These are phyloP conservation scores for Parasteatoda tepidariorum DNA, from an alignment of 1,140 invertebrate genomes.

Conservation along the genomic window DNA sequence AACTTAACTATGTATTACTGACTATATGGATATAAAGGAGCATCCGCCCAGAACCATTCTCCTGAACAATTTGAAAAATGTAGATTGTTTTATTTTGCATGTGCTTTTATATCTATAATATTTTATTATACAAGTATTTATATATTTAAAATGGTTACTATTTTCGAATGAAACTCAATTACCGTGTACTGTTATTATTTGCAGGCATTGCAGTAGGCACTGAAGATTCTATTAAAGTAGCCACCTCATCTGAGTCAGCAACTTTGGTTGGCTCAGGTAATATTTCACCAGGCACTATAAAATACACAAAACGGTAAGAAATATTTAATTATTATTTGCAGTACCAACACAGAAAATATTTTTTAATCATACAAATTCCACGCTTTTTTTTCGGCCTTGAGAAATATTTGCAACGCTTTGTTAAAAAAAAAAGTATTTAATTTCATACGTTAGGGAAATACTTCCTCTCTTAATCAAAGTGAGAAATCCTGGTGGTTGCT, in stretches of 20 bases:
- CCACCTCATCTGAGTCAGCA: neutral
- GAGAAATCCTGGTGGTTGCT: no score
- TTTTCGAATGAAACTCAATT: neutral
- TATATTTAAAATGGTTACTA: no score
- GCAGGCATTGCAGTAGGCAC: slow-evolving; percentile 33
- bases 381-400: no score
- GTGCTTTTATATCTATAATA: no score
- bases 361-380: no score
- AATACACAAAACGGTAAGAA: neutral
- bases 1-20: neutral
- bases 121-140: no score
- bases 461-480: no score
- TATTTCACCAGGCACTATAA: slow-evolving; percentile 32
- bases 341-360: no score
- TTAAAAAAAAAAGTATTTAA: no score
- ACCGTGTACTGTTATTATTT: slow-evolving; percentile 21
- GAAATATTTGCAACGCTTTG: no score
- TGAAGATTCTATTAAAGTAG: slow-evolving; percentile 23
- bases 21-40: neutral
- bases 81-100: neutral
- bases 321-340: no score
- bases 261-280: slow-evolving; percentile 37
- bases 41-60: neutral
- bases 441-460: no score
- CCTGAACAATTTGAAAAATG: neutral